phyloP scores from a whole-genome alignment of 2,113 vertebrate genomes.

The Balaeniceps rex region DNA sequence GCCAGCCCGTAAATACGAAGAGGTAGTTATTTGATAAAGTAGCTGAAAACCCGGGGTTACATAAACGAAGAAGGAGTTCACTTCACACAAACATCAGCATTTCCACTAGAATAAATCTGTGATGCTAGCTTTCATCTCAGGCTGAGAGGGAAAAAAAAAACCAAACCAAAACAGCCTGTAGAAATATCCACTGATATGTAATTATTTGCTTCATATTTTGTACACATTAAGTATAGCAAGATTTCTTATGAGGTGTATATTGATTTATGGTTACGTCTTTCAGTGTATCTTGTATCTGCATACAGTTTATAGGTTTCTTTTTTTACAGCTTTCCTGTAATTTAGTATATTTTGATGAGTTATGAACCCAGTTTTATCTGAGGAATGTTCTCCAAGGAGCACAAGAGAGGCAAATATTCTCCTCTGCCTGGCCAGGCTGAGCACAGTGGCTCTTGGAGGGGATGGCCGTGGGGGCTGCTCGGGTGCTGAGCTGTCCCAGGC shows the following conservation, averaged over 20 bases:
- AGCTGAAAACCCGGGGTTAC: conserved; percentile 39
- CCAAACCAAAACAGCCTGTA: background rate
- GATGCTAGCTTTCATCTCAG: conserved; percentile 14
- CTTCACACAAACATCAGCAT: conserved; percentile 38
- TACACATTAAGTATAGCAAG: background rate
- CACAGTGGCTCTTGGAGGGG: fast-evolving
- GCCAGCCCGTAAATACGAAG: conserved; percentile 14
- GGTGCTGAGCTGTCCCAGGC: fast-evolving
- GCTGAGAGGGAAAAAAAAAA: background rate
- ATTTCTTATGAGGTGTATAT: conserved; percentile 34
- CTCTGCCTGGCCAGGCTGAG: background rate
- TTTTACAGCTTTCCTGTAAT: conserved; percentile 43
- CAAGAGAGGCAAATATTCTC: background rate
- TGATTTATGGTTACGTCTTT: background rate
- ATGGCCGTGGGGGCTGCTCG: fast-evolving
- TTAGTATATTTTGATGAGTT: conserved; percentile 18
- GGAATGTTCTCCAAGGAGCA: background rate
- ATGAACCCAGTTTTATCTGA: conserved; percentile 29
- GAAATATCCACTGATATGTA: background rate
- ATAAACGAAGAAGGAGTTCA: conserved; percentile 37
- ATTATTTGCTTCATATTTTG: conserved; percentile 50
- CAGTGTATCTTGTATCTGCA: background rate
- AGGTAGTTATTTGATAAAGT: conserved; percentile 49
- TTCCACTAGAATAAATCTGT: conserved; percentile 22
- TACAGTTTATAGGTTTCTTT: background rate